Base-by-base conservation (phyloP, 2,113 vertebrate species). In the Zosterops pallidus region DNA sequence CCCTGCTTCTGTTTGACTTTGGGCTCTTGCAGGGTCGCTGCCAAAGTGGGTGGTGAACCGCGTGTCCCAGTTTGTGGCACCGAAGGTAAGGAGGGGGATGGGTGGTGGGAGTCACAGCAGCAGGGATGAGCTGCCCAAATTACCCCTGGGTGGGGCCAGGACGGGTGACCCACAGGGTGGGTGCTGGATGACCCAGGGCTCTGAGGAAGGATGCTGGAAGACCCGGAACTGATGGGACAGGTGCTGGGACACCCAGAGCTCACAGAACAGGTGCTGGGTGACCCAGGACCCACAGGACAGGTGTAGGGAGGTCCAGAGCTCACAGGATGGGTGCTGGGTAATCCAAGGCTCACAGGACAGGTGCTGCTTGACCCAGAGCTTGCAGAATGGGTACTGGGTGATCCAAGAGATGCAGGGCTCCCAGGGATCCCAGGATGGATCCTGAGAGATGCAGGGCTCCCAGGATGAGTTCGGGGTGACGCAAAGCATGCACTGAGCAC, bases 1-100 rank as follows among this genome's bases (percentile, higher is more conserved):
- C 46, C 28, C 24, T 26, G 35, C 29, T 3, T 46, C 23, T 9
- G 35, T 25, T 24, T n/a, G 63, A 85, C 53, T 86, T 39, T 67
- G 75, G 68, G 46, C 20, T 90, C 88, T 95, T 64, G 44, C 95
- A 98, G 98, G 98, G 33, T 99, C 98, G 39, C 97, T 98, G 92
- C 98, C 98, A 23, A 99, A 99, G 96, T 99, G 98, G 98, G 98
- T 98, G 85, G 98, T 98, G 84, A 99, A 99, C 96, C 97, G 98
- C 37, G 98, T 98, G 52, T 99, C 98, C 62, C 98, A 99, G 96
- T 98, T 99, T 39, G 98, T 99, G 86, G 98, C 98, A 74, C 98
- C 98, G 0, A 98, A 98, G 98, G 98, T 98, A 96, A 98, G 75
- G 8, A 98, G 65, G 5, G 78, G 22, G 7, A 5, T 9, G 26